These are phyloP conservation scores for cat (Felis catus) DNA, from an alignment of 2,113 vertebrate species.

Conservation along the genomic window DNA sequence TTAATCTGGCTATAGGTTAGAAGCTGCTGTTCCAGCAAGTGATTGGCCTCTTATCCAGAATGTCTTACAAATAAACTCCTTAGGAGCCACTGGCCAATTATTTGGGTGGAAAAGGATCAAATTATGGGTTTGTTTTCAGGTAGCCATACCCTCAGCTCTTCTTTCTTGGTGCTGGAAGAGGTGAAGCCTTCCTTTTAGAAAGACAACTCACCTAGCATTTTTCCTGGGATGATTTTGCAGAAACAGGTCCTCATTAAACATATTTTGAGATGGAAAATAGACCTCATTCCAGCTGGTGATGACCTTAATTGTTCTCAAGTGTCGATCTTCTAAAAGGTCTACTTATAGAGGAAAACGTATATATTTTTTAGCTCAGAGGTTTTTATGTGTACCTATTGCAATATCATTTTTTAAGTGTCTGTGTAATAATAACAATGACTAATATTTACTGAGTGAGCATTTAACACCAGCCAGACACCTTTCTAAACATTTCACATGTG, in stretches of 20 bases:
- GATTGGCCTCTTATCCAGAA: neutral
- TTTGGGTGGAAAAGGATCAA: slow-evolving; percentile 73
- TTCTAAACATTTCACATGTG: neutral
- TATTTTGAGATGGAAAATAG: slow-evolving; percentile 39
- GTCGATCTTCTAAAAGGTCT: slow-evolving; percentile 66
- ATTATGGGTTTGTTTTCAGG: slow-evolving; percentile 69
- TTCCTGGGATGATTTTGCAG: slow-evolving; percentile 49
- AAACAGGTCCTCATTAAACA: slow-evolving; percentile 55
- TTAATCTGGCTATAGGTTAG: neutral
- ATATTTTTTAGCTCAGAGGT: slow-evolving; percentile 21
- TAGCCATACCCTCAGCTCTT: slow-evolving; percentile 42
- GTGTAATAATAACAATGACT: neutral
- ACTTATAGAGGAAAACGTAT: slow-evolving; percentile 66
- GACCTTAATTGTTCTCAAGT: slow-evolving; percentile 59
- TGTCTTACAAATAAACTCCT: slow-evolving; percentile 52
- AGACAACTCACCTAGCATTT: neutral
- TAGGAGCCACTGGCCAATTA: slow-evolving; percentile 68
- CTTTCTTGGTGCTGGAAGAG: slow-evolving; percentile 31
- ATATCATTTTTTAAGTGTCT: slow-evolving; percentile 36
- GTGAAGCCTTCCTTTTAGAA: neutral
- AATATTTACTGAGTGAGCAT: neutral
- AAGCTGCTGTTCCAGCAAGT: neutral
- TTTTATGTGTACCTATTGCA: slow-evolving; percentile 72
- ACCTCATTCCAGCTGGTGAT: slow-evolving; percentile 65
- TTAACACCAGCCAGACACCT: neutral